Base-by-base conservation (phyloP, 2,888 invertebrate species). In the Protula sp. region DNA sequence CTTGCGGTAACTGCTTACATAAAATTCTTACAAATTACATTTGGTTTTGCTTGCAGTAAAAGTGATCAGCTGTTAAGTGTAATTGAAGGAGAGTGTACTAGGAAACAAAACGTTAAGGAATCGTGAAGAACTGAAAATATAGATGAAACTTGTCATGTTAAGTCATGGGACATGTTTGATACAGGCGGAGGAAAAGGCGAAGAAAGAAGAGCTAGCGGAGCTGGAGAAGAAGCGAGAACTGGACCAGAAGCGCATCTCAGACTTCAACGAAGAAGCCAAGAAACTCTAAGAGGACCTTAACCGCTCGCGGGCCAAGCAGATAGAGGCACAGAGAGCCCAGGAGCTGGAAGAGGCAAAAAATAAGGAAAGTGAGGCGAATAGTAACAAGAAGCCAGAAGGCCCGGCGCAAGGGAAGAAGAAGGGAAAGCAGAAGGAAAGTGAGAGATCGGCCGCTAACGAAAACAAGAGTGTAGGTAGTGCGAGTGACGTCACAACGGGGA, bases 161-260 rank as follows among this genome's bases (percentile, higher is more conserved):
- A 1, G 22, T 47, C 22, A 24, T 47, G 47, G n/a, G n/a, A n/a
- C n/a, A n/a, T n/a, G 47, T n/a, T n/a, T n/a, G n/a, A n/a, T n/a
- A 9, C 62, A 74, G 74, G 74, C 73, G 45, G 73, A 74, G 58
- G 74, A 74, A 59, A 72, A 70, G 50, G 73, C 71, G 1, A 57
- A 68, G 54, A 62, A 67, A 38, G 70, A 72, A 58, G 68, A 69
- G n/a, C 66, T 69, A 4, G 30, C 47, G 2, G 29, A 56, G 48
- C 19, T 53, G 28, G 29, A 53, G 29, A 28, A 24, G 14, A 14
- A 28, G 9, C 14, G 30, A 24, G 14, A 28, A 19, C 29, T 48
- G 48, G 27, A 27, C 26, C 56, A 56, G 27, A 27, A 56, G n/a
- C 27, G 27, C 14, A 29, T 48, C 47, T 45, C 27, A 4, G 19